A percentile compares a stretch with the other conserved stretches of the same genome.
Evolutionary conservation across 2,888 invertebrate genomes (phyloP).

Genomic region (Odontocolon sp.): DNA sequence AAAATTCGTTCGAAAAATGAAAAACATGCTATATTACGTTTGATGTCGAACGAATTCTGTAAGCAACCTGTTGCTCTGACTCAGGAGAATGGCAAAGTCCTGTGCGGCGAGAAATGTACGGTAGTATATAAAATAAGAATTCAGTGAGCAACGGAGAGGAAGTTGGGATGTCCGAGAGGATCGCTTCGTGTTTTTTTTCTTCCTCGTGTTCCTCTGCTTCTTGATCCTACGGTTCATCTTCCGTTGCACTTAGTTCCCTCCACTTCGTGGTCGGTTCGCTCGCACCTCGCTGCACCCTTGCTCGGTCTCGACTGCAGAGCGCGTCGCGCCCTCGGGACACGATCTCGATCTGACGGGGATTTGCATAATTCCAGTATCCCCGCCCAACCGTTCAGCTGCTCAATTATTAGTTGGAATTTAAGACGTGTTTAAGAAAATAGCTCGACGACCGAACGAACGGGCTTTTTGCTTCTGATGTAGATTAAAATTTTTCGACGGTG

Average conservation of each 20-base stretch:
- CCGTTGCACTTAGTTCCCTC: constrained; percentile 19
- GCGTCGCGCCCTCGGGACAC: constrained; percentile 75
- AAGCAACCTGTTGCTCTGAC: constrained; percentile 75
- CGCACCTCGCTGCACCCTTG: constrained; percentile 36
- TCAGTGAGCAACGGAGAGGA: constrained; percentile 19
- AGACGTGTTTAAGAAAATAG: constrained; percentile 80
- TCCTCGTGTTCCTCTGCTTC: constrained; percentile 18
- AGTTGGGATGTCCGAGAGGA: constrained; percentile 62
- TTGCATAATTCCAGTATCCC: constrained; percentile 80
- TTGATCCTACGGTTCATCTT: constrained; percentile 46
- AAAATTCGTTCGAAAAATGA: neutral
- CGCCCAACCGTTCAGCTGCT: constrained; percentile 78
- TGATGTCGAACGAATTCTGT: neutral
- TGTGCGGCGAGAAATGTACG: neutral
- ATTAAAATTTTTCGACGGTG: constrained; percentile 26
- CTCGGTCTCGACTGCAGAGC: constrained; percentile 47
- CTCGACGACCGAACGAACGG: constrained; percentile 63
- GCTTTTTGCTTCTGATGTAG: constrained; percentile 45
- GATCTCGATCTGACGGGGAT: constrained; percentile 79
- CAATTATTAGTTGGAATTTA: constrained; percentile 80
- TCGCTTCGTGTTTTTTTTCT: constrained; percentile 20
- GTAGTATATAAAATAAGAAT: constrained; percentile 16
- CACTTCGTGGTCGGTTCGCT: constrained; percentile 42
- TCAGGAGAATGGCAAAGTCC: neutral
- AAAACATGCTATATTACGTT: neutral